Conservation (phyloP, 2,888 invertebrate genomes). For the Dicroscelio sp. region DNA sequence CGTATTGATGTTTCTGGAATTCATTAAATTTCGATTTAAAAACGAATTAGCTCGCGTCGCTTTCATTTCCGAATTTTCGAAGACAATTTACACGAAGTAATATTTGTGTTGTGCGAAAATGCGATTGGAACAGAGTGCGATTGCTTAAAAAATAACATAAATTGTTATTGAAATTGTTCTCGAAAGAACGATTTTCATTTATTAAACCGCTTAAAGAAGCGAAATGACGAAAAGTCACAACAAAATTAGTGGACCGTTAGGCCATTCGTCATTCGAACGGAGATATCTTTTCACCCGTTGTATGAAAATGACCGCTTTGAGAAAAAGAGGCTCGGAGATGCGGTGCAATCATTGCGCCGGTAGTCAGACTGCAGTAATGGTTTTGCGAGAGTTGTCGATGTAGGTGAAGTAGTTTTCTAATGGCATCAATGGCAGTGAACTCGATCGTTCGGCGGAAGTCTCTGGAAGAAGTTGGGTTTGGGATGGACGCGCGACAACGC, state of each 20-base stretch:
- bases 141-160: no score
- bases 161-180: no score
- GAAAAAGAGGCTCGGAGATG: slow-evolving; percentile 73
- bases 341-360: slow-evolving; percentile 72
- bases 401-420: slow-evolving; percentile 89
- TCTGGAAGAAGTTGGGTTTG: slow-evolving; percentile 75
- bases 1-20: no score
- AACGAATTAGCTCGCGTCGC: no score
- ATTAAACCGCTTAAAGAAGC: background rate
- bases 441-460: slow-evolving; percentile 79
- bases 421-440: slow-evolving; percentile 84
- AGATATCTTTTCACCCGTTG: slow-evolving; percentile 65
- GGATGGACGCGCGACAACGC: slow-evolving; percentile 67
- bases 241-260: slow-evolving; percentile 59
- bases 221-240: slow-evolving; percentile 39
- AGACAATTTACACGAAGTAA: no score
- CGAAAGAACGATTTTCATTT: no score
- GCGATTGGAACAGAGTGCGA: no score
- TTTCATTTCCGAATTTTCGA: no score
- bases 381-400: slow-evolving; percentile 83
- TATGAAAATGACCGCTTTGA: slow-evolving; percentile 72
- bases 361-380: slow-evolving; percentile 77
- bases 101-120: no score
- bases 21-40: no score
- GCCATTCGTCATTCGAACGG: slow-evolving; percentile 43